These are phyloP conservation scores for Heliothis virescens DNA, from an alignment of 1,140 invertebrate species.

Conservation along the genomic window DNA sequence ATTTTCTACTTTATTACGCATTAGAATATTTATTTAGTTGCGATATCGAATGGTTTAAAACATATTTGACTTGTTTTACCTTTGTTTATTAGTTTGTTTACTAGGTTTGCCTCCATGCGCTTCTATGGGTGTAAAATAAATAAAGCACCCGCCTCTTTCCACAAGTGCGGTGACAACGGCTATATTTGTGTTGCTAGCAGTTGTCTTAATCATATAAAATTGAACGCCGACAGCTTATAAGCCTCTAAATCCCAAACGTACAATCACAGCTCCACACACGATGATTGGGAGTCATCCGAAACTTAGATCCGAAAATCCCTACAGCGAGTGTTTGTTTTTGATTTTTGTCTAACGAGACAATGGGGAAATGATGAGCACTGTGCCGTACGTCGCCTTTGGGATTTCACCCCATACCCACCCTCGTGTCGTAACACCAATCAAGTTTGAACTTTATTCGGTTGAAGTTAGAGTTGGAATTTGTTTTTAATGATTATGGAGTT, in stretches of 20 bases:
- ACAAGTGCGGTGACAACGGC: neutral
- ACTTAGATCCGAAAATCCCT: constrained; percentile 82
- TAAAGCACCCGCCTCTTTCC: neutral
- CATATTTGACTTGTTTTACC: neutral
- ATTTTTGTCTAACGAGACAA: constrained; percentile 86
- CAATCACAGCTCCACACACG: constrained; percentile 67
- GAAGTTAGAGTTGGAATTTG: constrained; percentile 62
- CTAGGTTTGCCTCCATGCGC: too few species aligned
- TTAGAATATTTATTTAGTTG: constrained; percentile 17
- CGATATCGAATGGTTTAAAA: neutral
- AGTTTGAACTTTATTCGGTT: constrained; percentile 65
- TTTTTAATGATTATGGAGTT: constrained; percentile 54
- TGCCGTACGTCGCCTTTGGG: constrained; percentile 79
- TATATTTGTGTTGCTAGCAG: constrained; percentile 11
- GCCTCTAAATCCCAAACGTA: constrained; percentile 67
- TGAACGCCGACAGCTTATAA: constrained; percentile 60
- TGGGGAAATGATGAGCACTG: constrained; percentile 85
- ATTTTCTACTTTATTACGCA: neutral
- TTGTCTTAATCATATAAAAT: constrained; percentile 29
- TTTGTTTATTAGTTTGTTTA: too few species aligned
- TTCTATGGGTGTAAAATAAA: too few species aligned
- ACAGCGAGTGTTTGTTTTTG: constrained; percentile 84
- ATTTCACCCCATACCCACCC: constrained; percentile 81
- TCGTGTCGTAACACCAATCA: constrained; percentile 48
- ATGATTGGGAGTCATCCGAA: constrained; percentile 76